Percentiles rank a stretch among this genome's conserved stretches.
phyloP scores from a whole-genome alignment of 1,140 invertebrate species.

The Zaprionus capensis region DNA sequence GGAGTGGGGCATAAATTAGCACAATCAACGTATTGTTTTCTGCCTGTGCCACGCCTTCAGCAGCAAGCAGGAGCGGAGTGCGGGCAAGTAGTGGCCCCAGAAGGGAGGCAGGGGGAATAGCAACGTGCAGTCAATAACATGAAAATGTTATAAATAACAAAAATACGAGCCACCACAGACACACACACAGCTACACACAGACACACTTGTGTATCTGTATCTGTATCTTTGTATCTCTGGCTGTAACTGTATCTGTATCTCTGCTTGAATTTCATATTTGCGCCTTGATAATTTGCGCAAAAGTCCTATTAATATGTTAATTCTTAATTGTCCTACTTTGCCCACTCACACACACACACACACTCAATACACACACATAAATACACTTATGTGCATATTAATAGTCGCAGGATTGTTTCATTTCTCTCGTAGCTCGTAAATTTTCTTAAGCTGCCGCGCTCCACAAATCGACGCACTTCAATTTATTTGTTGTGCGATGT shows the following conservation, averaged over 20 bases:
- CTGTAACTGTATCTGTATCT: constrained; percentile 31
- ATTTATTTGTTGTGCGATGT: constrained; percentile 58
- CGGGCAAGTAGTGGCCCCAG: neutral
- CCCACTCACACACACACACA: constrained; percentile 27
- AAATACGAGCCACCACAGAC: constrained; percentile 49
- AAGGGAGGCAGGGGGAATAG: neutral
- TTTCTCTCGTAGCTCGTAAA: constrained; percentile 62
- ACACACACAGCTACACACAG: neutral
- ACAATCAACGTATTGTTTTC: constrained; percentile 82
- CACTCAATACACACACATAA: constrained; percentile 24
- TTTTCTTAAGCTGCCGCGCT: constrained; percentile 73
- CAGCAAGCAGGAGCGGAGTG: constrained; percentile 7
- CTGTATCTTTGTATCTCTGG: constrained; percentile 9
- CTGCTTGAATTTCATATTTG: constrained; percentile 65
- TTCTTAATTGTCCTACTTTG: constrained; percentile 78
- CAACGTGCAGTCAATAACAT: constrained; percentile 74
- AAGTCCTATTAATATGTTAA: constrained; percentile 83
- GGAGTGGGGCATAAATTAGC: constrained; percentile 73
- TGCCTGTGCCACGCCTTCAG: constrained; percentile 55
- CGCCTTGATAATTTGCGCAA: constrained; percentile 76
- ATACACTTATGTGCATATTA: constrained; percentile 58
- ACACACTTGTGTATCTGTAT: constrained; percentile 2
- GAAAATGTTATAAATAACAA: constrained; percentile 81
- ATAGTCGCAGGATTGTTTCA: constrained; percentile 59
- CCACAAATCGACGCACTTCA: constrained; percentile 75